phyloP scores from a whole-genome alignment of 2,113 vertebrate species.

The Cochlearius cochlearius region DNA sequence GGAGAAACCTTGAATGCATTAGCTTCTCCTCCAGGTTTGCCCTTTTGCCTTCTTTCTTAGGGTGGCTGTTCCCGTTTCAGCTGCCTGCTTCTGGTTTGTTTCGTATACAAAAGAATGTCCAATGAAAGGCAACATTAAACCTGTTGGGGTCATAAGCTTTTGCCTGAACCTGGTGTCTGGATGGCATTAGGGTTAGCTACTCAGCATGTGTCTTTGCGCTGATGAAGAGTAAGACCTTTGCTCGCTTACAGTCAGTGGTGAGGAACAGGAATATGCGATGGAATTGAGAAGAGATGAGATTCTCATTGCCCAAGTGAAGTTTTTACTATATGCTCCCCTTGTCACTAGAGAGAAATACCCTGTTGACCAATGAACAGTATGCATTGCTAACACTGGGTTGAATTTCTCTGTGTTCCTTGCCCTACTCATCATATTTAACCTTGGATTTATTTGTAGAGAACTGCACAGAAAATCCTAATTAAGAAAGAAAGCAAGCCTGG shows the following conservation, averaged over 20 bases:
- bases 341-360: not conserved
- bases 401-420: not conserved
- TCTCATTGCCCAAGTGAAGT: not conserved
- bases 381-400: not conserved
- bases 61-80: not conserved
- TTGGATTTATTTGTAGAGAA: slow-evolving; percentile 1
- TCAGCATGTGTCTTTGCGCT: not conserved
- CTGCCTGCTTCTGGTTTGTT: not conserved
- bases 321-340: not conserved
- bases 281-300: not conserved
- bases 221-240: not conserved
- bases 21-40: not conserved
- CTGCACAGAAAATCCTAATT: not conserved
- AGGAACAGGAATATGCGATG: not conserved
- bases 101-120: not conserved
- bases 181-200: not conserved
- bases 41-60: not conserved
- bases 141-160: not conserved
- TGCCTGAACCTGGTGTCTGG: not conserved
- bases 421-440: not conserved
- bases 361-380: not conserved
- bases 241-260: not conserved
- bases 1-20: not conserved
- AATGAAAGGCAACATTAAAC: not conserved
- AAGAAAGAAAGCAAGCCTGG: slow-evolving; percentile 10